Conservation (phyloP, 2,888 invertebrate genomes). For the Drosophila anomelani region DNA sequence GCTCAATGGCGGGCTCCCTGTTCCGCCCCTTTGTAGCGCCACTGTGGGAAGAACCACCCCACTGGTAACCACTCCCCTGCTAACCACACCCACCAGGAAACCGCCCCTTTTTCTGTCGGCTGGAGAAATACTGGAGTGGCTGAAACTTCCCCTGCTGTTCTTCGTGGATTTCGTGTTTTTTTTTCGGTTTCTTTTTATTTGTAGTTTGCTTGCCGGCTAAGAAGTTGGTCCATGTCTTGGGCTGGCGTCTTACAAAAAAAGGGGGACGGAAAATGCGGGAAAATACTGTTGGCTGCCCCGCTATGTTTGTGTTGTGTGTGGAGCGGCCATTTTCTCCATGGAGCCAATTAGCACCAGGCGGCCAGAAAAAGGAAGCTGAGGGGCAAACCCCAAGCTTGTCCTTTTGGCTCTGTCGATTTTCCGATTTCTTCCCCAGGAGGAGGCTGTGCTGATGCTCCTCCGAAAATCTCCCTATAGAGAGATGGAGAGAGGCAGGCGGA, state of each 20-base stretch:
- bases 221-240: constrained; percentile 43
- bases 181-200: background rate
- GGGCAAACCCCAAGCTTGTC: constrained; percentile 11
- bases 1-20: constrained; percentile 68
- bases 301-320: constrained; percentile 40
- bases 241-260: constrained; percentile 25
- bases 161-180: constrained; percentile 3
- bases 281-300: constrained; percentile 18
- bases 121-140: constrained; percentile 41
- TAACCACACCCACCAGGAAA: background rate
- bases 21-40: constrained; percentile 33
- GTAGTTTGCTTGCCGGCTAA: constrained; percentile 12
- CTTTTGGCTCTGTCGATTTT: constrained; percentile 27
- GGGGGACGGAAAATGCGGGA: constrained; percentile 8
- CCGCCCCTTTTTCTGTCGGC: background rate
- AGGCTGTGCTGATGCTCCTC: constrained; percentile 32
- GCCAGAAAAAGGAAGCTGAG: constrained; percentile 65
- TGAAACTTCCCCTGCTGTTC: constrained; percentile 30
- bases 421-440: constrained; percentile 40
- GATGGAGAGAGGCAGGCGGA: constrained; percentile 1
- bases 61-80: constrained; percentile 1
- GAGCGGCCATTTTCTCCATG: constrained; percentile 83
- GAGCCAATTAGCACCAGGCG: constrained; percentile 82
- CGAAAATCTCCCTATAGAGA: constrained; percentile 52
- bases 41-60: constrained; percentile 16